phyloP scores from a whole-genome alignment of 2,797 vertebrate genomes.

The Lepus townsendii region DNA sequence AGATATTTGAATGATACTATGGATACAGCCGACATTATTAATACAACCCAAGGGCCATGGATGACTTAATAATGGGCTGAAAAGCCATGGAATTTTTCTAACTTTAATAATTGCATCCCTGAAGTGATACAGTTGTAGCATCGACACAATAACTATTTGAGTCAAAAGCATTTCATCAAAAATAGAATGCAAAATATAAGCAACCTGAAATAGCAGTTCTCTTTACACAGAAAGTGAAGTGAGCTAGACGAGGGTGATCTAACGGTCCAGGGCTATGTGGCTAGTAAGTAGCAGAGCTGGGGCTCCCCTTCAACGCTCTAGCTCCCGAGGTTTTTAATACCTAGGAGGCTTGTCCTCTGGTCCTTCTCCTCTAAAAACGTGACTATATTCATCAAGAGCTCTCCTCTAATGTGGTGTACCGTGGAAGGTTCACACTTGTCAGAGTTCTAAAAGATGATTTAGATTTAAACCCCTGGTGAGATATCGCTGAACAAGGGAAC shows the following conservation, averaged over 20 bases:
- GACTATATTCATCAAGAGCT: background rate
- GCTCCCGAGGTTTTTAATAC: background rate
- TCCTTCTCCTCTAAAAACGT: background rate
- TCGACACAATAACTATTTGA: background rate
- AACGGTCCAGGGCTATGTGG: background rate
- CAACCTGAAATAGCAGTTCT: background rate
- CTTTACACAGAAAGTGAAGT: background rate
- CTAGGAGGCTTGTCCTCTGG: background rate
- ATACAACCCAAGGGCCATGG: background rate
- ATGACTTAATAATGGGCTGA: background rate
- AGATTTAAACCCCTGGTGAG: conserved; percentile 9
- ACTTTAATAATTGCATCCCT: background rate
- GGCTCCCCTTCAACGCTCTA: background rate
- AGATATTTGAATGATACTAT: background rate
- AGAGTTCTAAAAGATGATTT: conserved; percentile 18
- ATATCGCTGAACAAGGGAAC: background rate
- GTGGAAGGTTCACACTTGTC: background rate
- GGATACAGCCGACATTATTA: background rate
- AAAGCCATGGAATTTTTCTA: background rate
- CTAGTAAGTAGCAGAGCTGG: background rate
- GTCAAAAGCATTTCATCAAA: background rate
- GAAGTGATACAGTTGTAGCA: background rate
- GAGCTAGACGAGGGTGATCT: background rate
- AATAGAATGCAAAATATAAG: background rate
- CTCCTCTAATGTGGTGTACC: background rate